Conservation (phyloP, 2,888 invertebrate species). For the Phyllotreta cruciferae region DNA sequence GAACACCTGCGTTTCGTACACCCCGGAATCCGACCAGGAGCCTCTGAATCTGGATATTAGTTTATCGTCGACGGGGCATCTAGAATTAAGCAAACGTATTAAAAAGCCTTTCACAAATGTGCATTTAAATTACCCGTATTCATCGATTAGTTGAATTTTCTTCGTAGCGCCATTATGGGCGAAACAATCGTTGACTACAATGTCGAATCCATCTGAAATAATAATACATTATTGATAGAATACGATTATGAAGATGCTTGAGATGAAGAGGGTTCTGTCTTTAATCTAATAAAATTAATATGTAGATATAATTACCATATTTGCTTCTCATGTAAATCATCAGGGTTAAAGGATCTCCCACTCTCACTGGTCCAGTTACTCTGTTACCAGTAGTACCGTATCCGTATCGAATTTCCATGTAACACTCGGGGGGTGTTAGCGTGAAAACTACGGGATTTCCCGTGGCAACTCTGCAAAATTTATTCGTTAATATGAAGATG, state of each 20-base stretch:
- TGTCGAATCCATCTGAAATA: constrained; percentile 87
- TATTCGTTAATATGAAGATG: not conserved
- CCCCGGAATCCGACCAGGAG: constrained; percentile 89
- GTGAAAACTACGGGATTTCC: constrained; percentile 95
- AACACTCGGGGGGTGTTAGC: constrained; percentile 90
- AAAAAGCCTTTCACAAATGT: too few relatives aligned
- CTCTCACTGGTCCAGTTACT: constrained; percentile 87
- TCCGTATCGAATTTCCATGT: constrained; percentile 94
- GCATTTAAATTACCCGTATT: constrained; percentile 77
- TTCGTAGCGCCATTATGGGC: constrained; percentile 94
- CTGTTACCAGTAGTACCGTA: constrained; percentile 87
- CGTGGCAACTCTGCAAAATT: constrained; percentile 80
- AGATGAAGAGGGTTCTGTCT: not conserved
- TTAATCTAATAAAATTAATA: not conserved
- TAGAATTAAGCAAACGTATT: constrained; percentile 50
- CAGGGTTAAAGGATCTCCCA: constrained; percentile 89
- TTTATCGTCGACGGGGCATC: constrained; percentile 92
- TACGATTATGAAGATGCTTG: too few relatives aligned
- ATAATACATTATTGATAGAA: too few relatives aligned
- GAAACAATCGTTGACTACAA: constrained; percentile 92
- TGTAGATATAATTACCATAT: constrained; percentile 71
- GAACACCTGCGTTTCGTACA: constrained; percentile 92
- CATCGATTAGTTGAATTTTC: constrained; percentile 89
- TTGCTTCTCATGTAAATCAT: constrained; percentile 95
- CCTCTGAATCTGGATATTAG: constrained; percentile 90